Base-by-base conservation (phyloP, 2,113 vertebrate species). In the Perca fluviatilis region DNA sequence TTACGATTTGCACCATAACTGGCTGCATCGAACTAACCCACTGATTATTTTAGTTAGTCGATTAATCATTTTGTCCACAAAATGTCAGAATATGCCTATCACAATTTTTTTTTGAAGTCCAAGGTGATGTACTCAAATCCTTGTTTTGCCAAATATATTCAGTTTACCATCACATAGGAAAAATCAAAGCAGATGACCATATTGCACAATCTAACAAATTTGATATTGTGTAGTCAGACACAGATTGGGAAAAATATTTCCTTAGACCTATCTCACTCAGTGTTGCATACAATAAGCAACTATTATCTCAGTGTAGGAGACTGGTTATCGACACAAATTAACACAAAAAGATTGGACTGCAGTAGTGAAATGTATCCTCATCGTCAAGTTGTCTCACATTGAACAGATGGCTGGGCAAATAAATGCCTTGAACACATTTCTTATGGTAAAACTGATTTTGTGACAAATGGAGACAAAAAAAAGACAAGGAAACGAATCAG, bases 401-500 rank as follows among this genome's bases (percentile, higher is more conserved):
- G 54, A 82, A 25, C 90, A 89, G 86, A 89, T 89, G 84, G 81
- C 61, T 1, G 80, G 5, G 62, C 80, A 54, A 79, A 82, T 63
- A 79, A 84, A 88, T 36, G 56, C 62, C 64, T 83, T 54, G 5
- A 33, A 75, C 57, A 33, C 75, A 78, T 85, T 79, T 80, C 65
- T 56, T 70, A 36, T 23, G 46, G 11, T 74, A 15, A 82, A 74
- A 80, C 70, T 66, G 79, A 86, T 88, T 88, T 80, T 56, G 68
- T 51, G 65, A 11, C 40, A 43, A 81, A 86, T 77, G 56, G 36
- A 83, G 87, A 82, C 49, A 33, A 78, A 76, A 79, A 79, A 72
- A 88, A 83, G 60, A 88, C 60, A 27, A 85, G 86, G 87, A 92
- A 91, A 84, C 46, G 12, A 72, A 90, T 82, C 25, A 19, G 51